phyloP scores from a whole-genome alignment of 2,888 invertebrate genomes.

The Seladonia tumulorum region DNA sequence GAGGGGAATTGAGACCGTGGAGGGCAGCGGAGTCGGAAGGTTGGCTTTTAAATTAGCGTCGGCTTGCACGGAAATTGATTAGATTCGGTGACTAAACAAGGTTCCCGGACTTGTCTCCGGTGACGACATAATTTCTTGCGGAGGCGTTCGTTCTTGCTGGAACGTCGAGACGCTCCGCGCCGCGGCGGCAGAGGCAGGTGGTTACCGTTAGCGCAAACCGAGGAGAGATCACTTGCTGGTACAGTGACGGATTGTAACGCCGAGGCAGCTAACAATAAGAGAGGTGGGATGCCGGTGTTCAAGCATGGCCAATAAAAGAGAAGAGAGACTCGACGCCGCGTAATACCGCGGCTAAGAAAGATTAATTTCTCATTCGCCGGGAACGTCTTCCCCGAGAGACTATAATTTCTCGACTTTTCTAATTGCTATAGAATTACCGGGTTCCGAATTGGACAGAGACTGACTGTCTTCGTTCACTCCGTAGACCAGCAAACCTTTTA shows the following conservation, averaged over 20 bases:
- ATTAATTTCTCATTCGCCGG: constrained; percentile 50
- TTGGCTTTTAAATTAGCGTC: background rate
- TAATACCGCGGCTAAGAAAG: constrained; percentile 30
- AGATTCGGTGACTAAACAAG: constrained; percentile 41
- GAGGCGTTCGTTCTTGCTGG: constrained; percentile 26
- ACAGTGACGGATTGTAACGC: constrained; percentile 56
- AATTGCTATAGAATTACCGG: constrained; percentile 34
- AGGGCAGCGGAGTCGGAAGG: background rate
- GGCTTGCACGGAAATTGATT: constrained; percentile 40
- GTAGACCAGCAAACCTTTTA: background rate
- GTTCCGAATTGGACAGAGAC: background rate
- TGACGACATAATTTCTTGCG: constrained; percentile 45
- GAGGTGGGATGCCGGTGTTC: constrained; percentile 40
- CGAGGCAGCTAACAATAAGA: constrained; percentile 38
- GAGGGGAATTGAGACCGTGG: background rate
- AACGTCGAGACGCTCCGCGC: background rate
- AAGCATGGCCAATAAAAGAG: constrained; percentile 41
- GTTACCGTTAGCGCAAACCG: constrained; percentile 63
- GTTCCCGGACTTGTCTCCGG: constrained; percentile 22
- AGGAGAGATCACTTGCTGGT: constrained; percentile 51
- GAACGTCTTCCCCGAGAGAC: background rate
- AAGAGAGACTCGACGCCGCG: constrained; percentile 29
- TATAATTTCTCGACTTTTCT: constrained; percentile 12
- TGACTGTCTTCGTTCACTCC: background rate
- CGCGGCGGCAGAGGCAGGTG: constrained; percentile 37